Conservation (phyloP, 2,113 vertebrate genomes). For the Chaenogobius annularis region DNA sequence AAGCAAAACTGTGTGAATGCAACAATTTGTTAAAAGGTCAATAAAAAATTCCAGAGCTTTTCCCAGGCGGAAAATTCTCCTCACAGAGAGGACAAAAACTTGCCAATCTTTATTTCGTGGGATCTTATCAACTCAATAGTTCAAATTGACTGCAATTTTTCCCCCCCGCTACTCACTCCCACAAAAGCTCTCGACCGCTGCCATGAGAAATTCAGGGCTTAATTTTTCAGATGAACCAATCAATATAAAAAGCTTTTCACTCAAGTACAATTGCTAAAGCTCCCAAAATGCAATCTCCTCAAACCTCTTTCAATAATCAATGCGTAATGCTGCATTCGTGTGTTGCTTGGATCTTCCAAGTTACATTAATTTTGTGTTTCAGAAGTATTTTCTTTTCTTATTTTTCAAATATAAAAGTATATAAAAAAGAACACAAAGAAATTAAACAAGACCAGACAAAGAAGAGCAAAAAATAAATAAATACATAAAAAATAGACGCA, state of each 20-base stretch:
- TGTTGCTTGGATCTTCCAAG: neutral
- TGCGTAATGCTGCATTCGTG: neutral
- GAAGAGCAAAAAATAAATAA: too few species aligned
- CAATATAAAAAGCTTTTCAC: slow-evolving; percentile 9
- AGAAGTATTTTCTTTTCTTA: neutral
- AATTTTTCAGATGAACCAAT: slow-evolving; percentile 10
- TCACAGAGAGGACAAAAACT: slow-evolving; percentile 13
- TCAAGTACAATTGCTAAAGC: neutral
- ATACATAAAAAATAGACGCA: too few species aligned
- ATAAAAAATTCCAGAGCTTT: slow-evolving; percentile 26
- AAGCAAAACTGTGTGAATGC: slow-evolving; percentile 9
- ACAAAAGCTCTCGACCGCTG: neutral
- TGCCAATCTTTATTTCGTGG: slow-evolving; percentile 8
- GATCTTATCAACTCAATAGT: slow-evolving; percentile 20
- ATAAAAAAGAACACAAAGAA: too few species aligned
- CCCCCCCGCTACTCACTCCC: slow-evolving; percentile 13
- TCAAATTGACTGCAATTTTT: slow-evolving; percentile 16
- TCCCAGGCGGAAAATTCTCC: slow-evolving; percentile 14
- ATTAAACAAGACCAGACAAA: too few species aligned
- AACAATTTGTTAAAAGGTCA: slow-evolving; percentile 32
- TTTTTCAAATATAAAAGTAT: neutral
- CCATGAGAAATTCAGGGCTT: slow-evolving; percentile 1
- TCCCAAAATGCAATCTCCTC: neutral
- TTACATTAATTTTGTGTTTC: neutral
- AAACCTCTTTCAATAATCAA: slow-evolving; percentile 3